Conservation (phyloP, 2,113 vertebrate genomes). For the Salvator merianae region DNA sequence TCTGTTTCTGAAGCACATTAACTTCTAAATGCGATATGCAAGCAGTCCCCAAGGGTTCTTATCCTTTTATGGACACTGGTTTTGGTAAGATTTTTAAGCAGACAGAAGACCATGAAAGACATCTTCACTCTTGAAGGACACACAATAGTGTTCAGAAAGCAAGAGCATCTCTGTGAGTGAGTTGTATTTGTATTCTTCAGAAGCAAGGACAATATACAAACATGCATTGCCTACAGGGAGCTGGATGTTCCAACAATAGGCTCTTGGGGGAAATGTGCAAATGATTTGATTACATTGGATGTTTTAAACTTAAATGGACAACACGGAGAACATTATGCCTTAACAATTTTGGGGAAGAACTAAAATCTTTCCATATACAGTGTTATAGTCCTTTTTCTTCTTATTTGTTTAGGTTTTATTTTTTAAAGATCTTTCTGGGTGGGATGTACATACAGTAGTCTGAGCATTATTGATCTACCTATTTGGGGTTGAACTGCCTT, state of each 20-base stretch:
- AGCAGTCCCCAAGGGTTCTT: not conserved
- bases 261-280: not conserved
- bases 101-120: not conserved
- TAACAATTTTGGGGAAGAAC: not conserved
- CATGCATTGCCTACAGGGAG: not conserved
- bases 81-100: not conserved
- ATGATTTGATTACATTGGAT: not conserved
- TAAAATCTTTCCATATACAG: not conserved
- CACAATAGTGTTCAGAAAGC: not conserved
- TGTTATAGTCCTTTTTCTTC: not conserved
- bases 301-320: not conserved
- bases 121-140: not conserved
- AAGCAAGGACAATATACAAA: not conserved
- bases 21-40: not conserved
- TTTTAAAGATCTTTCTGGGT: not conserved
- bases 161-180: not conserved
- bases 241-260: not conserved
- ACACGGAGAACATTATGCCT: not conserved
- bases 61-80: not conserved
- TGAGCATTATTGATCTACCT: not conserved
- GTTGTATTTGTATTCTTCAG: not conserved
- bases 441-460: too few species aligned
- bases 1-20: not conserved
- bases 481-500: not conserved
- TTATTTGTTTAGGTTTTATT: not conserved